A percentile compares a stretch with the other conserved stretches of the same genome.
These are phyloP conservation scores for Chloroceryle aenea DNA, from an alignment of 2,113 vertebrate species.

Conservation along the genomic window DNA sequence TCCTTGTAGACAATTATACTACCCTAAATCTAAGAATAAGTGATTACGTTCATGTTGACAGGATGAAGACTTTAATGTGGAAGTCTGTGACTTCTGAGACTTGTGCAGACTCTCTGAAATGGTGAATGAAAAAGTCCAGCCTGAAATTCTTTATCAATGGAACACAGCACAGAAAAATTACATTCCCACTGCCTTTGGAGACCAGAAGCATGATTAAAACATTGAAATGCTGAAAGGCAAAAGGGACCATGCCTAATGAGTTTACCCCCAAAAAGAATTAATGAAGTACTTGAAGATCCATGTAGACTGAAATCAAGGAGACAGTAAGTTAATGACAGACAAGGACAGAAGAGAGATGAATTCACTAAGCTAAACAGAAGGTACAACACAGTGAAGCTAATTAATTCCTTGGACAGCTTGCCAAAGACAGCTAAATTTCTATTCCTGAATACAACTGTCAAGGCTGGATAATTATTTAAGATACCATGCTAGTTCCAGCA, in stretches of 20 bases:
- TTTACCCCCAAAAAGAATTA: constrained; percentile 25
- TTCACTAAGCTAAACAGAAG: constrained; percentile 25
- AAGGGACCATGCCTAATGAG: constrained; percentile 7
- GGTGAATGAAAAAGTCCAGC: not conserved
- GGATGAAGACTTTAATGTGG: not conserved
- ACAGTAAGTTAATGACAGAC: constrained; percentile 31
- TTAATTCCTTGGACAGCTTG: constrained; percentile 40
- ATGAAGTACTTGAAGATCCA: not conserved
- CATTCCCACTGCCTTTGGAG: not conserved
- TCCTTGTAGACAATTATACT: not conserved
- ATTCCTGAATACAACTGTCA: not conserved
- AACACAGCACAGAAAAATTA: not conserved
- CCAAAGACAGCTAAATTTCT: constrained; percentile 15
- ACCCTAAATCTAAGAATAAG: not conserved
- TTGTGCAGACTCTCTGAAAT: not conserved
- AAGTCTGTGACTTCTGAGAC: not conserved
- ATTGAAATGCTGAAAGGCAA: not conserved
- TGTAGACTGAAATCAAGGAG: not conserved
- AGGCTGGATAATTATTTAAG: not conserved
- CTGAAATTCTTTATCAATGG: not conserved
- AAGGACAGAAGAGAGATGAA: not conserved
- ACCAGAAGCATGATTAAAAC: constrained; percentile 4
- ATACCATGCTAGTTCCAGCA: not conserved
- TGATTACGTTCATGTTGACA: not conserved
- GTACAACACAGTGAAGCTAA: not conserved